Evolutionary conservation across 1,140 invertebrate genomes (phyloP), one percentile per base, ranked within the genome.

Genomic region (Galleria mellonella): DNA sequence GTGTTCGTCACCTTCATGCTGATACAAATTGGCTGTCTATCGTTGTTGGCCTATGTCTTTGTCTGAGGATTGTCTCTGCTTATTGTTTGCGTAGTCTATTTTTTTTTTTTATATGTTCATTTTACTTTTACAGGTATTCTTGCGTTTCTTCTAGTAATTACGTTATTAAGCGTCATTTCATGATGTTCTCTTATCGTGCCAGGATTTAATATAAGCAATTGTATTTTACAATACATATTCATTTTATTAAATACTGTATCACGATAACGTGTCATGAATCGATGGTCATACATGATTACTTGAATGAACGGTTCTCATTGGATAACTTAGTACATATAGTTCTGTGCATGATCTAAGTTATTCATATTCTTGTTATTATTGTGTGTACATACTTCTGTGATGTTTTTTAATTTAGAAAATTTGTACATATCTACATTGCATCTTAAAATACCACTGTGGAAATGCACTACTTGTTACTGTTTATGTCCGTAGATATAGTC

Each of bases 1-100:
- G 72, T 78, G 69, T 68, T 23, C 54, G 62, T 74, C 72, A 72
- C 66, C 50, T 58, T 60, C 68, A 73, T 68, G 53, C 70, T 74
- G 49, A 40, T 71, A 59, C 74, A 48, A 53, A 55, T 71, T 69
- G 67, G 64, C 70, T 66, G 51, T 67, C 41, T 72, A 51, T 68
- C 42, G 55, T 56, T 62, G 43, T 68, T 49, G 65, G 17, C 57
- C 48, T 54, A 52, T 53, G 39, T 64, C 48, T 51, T 36, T 46
- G 15, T 55, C 43, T 49, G 23, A 47, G 41, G 33, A 30, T 47
- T 50, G 37, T 51, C 45, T 55, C 32, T 41, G 60, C 52, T 62
- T 62, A 10, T 38, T 53, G 10, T 56, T 29, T 55, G 60, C 52
- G 52, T 55, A 62, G 54, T 48, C 9, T n/a, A 6, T 49, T 54